phyloP scores from a whole-genome alignment of 2,888 invertebrate species.

The Eurytoma californica region DNA sequence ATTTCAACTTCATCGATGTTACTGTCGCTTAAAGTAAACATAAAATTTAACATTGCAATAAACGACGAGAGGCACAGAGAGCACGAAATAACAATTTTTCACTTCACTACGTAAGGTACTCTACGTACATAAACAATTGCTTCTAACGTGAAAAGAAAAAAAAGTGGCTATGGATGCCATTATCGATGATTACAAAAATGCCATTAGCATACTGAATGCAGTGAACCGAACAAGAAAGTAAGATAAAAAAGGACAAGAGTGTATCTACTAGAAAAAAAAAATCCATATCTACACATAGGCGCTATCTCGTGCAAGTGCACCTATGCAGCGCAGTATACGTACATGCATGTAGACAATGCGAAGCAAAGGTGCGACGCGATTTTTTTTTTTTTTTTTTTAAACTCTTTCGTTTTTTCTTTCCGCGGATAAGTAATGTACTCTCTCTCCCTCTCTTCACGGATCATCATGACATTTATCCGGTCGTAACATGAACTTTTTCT shows the following conservation, averaged over 20 bases:
- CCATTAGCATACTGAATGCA: constrained; percentile 46
- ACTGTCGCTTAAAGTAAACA: no score
- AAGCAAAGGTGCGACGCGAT: constrained; percentile 51
- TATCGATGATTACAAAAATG: constrained; percentile 47
- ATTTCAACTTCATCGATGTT: no score
- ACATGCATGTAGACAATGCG: constrained; percentile 20
- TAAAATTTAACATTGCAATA: constrained; percentile 27
- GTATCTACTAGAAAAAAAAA: constrained; percentile 46
- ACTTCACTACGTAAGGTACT: constrained; percentile 2
- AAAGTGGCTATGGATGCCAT: constrained; percentile 22
- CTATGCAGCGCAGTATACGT: constrained; percentile 18
- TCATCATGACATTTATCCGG: constrained; percentile 37
- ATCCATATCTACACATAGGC: constrained; percentile 35
- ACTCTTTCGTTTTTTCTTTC: constrained; percentile 4
- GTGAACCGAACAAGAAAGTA: constrained; percentile 30
- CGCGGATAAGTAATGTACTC: constrained; percentile 37
- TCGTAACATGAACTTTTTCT: constrained; percentile 38
- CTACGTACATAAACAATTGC: constrained; percentile 23
- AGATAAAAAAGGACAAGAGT: constrained; percentile 16
- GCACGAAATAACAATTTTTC: constrained; percentile 42
- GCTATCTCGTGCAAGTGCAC: constrained; percentile 28
- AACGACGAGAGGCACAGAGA: constrained; percentile 52
- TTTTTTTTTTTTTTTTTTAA: no score
- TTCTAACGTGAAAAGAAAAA: constrained; percentile 10
- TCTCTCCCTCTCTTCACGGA: constrained; percentile 57